These are phyloP conservation scores for Palythoa heliodiscus DNA, from an alignment of 92 coral and sea anemone genomes.

Conservation along the genomic window DNA sequence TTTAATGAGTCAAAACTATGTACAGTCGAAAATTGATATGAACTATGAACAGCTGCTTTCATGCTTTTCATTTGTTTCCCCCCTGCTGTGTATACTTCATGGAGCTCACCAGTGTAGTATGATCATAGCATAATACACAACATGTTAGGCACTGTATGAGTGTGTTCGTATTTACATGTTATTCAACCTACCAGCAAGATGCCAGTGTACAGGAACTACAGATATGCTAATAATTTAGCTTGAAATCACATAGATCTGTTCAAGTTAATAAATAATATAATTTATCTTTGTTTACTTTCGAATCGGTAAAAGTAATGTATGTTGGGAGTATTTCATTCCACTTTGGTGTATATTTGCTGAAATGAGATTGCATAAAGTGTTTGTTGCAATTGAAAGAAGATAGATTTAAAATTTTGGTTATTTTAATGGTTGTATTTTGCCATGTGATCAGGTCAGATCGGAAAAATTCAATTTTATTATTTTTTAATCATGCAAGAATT, in stretches of 20 bases:
- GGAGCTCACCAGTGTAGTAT: not conserved
- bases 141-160: not conserved
- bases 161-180: not conserved
- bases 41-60: not conserved
- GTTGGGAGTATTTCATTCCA: not conserved
- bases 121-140: not conserved
- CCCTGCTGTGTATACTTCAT: not conserved
- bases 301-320: not conserved
- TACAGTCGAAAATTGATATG: not conserved
- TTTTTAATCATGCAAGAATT: no score
- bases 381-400: not conserved
- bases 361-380: not conserved
- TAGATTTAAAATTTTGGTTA: not conserved
- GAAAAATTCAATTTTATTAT: no score
- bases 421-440: not conserved
- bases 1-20: not conserved
- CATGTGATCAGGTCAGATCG: not conserved
- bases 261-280: constrained; percentile 6
- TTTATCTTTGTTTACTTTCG: constrained; percentile 1
- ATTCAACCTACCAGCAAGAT: not conserved
- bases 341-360: not conserved
- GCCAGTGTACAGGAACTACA: not conserved
- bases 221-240: not conserved
- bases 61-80: not conserved
- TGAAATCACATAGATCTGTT: not conserved